Base-by-base conservation (phyloP, 53 echinoderm and acorn worm species). In the Pentamera pediparva region DNA sequence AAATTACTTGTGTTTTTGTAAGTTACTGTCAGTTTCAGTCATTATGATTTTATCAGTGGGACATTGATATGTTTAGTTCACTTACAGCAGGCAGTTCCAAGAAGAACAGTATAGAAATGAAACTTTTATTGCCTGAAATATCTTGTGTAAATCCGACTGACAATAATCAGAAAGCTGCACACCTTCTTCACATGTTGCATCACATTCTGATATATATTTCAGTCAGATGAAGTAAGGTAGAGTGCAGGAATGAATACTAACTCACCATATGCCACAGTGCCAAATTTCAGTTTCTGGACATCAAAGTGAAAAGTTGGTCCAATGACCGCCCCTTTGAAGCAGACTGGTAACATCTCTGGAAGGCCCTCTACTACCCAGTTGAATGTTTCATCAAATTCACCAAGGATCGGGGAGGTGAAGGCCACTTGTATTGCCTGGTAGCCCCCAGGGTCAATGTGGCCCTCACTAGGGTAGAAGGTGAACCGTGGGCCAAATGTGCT, bases 251-350 rank as follows among this genome's bases (percentile, higher is more conserved):
- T 27, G 32, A 57, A 57, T 31, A 1, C 47, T 15, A 45, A 28
- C 86, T 76, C 74, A 92, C 98, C 98, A 78, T 98, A 98, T 50
- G 98, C 91, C 39, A 98, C 76, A 2, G 91, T 91, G 19, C 91
- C 89, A 92, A 88, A 98, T 77, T 98, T 98, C 33, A 98, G 78
- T 22, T 87, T 87, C 6, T 91, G 98, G 47, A 89, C 81, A 78
- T 98, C 91, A 84, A 98, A 98, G 57, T 98, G 98, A 76, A 98
- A 98, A 18, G 98, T 98, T 11, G 98, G 98, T 19, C 98, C 98
- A 47, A 98, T 98, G 61, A 98, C 98, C 17, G 83, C 77, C 38
- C 98, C 98, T 58, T 76, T 91, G 83, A 89, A 86, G 78, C 86
- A 76, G 32, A 98, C 74, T 69, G 88, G 75, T 36, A 92, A 86